Evolutionary conservation across 1,140 invertebrate genomes (phyloP), one percentile per base, ranked within the genome.

Genomic region (Intoshia linei): DNA sequence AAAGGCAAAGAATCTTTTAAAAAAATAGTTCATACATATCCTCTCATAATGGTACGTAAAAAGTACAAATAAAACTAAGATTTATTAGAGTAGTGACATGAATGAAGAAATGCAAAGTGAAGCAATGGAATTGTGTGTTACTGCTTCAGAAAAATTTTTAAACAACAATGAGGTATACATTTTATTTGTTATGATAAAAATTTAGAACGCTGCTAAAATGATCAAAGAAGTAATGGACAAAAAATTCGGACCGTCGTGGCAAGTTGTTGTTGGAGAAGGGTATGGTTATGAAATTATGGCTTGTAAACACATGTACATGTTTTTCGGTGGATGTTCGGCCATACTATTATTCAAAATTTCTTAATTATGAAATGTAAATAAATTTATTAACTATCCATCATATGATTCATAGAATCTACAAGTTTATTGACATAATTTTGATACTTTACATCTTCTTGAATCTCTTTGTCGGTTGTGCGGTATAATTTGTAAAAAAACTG

Each of bases 201-300:
- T 30, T 5, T 30, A 72, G 70, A 59, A 58, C 45, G 70, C 72
- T 5, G 75, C 79, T 15, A 69, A 67, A 45, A 70, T 73, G 63
- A 76, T 90, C 19, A 87, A 90, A 57, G 75, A 87, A 45, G 69
- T 66, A 35, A 69, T 90, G 67, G 81, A 90, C 54, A 79, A 79
- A 57, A 79, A 79, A 49, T 84, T 76, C 56, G 77, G 78, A 17
- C 68, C 74, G 1, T 69, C 73, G 13, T 87, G 79, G 68, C 76
- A 87, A 59, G 74, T 73, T 1, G 69, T 84, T 0, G 71, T 87
- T 5, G 78, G 79, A 7, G 78, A 90, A 62, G 74, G 73, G 14
- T 84, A 71, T 54, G 76, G 74, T n/a, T 79, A 78, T 57, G 72
- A 77, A 54, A 67, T 83, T 36, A 74, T 79, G 55, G 75, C 84